Evolutionary conservation across 2,888 invertebrate genomes (phyloP).

Genomic region (Lordiphosa fenestrarum): DNA sequence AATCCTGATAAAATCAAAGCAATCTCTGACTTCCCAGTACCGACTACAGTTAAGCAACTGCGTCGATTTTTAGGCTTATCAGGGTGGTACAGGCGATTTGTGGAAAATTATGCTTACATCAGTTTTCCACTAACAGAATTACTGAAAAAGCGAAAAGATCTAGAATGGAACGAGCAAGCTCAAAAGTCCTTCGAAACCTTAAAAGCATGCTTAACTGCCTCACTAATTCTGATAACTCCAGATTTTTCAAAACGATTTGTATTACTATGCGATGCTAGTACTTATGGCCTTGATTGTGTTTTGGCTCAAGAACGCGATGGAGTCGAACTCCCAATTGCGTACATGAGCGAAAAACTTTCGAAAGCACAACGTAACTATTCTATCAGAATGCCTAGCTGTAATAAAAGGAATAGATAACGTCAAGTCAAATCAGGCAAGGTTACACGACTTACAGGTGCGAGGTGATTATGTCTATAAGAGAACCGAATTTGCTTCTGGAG

Average conservation of each 20-base stretch:
- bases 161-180: conserved; percentile 1
- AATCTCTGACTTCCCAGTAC: conserved; percentile 4
- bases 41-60: conserved; percentile 7
- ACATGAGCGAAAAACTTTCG: neutral
- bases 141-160: neutral
- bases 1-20: conserved; percentile 8
- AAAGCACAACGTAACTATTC: neutral
- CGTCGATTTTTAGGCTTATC: conserved; percentile 3
- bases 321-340: conserved; percentile 4
- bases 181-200: neutral
- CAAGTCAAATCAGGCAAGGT: neutral
- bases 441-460: neutral
- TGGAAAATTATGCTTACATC: too few species aligned
- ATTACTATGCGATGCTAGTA: conserved; percentile 4
- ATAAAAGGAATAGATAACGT: conserved; percentile 6
- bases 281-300: conserved; percentile 4
- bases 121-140: conserved; percentile 3
- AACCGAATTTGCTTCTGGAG: neutral
- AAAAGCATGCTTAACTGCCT: conserved; percentile 1
- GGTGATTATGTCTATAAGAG: neutral
- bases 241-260: conserved; percentile 8
- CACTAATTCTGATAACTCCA: neutral
- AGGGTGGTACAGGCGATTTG: too few species aligned
- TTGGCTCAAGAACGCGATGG: conserved; percentile 3
- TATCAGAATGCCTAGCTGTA: neutral